A percentile compares a stretch with the other conserved stretches of the same genome.
Conservation (phyloP, 2,797 vertebrate genomes). For the Fundulus diaphanus region DNA sequence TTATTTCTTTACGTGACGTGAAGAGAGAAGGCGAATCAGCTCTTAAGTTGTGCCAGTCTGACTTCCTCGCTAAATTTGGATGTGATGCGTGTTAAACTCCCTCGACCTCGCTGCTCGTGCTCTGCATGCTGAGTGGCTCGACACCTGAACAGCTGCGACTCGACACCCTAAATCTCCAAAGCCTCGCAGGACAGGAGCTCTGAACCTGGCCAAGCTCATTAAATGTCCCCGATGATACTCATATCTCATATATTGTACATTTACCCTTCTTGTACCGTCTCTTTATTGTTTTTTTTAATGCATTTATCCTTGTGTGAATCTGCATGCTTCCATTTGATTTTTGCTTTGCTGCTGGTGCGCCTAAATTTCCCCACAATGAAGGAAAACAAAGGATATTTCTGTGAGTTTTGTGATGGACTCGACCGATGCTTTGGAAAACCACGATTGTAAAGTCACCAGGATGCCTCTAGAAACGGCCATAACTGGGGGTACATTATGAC, state of each 20-base stretch:
- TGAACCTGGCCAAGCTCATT: background rate
- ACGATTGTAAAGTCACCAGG: background rate
- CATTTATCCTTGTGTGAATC: too few relatives aligned
- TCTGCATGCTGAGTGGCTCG: constrained; percentile 17
- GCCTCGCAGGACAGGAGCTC: constrained; percentile 20
- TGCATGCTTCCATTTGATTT: too few relatives aligned
- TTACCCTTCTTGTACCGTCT: too few relatives aligned
- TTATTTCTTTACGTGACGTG: constrained; percentile 33
- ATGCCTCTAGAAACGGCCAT: background rate
- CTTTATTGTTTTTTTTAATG: too few relatives aligned
- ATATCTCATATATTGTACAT: too few relatives aligned
- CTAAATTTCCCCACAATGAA: too few relatives aligned
- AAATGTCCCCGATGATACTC: background rate
- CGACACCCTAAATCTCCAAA: constrained; percentile 11
- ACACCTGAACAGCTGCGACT: constrained; percentile 4
- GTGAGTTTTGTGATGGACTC: background rate
- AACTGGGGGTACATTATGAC: too few relatives aligned
- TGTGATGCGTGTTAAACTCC: constrained; percentile 16
- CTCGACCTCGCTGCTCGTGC: constrained; percentile 10
- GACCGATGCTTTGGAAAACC: background rate
- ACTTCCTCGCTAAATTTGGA: constrained; percentile 32
- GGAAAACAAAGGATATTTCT: too few relatives aligned
- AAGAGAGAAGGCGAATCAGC: constrained; percentile 17
- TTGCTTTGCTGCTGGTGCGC: too few relatives aligned
- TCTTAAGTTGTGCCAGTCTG: constrained; percentile 2